Conservation (phyloP, 2,888 invertebrate species). For the Cryptocephalus primarius region DNA sequence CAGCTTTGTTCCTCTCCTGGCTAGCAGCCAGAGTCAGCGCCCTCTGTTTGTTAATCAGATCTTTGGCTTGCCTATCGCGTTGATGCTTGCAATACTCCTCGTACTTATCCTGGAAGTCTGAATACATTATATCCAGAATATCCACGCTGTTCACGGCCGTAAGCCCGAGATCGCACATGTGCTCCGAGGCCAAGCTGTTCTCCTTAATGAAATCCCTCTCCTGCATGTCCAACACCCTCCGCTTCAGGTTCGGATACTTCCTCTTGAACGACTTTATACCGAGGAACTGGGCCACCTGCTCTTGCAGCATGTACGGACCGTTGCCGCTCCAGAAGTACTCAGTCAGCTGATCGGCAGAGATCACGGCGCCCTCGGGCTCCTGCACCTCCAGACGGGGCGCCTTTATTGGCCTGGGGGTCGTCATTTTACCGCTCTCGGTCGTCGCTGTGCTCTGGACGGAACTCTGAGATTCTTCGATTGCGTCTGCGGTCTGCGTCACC, state of each 20-base stretch:
- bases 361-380: constrained; percentile 29
- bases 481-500: constrained; percentile 20
- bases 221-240: constrained; percentile 79
- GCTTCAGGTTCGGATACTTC: constrained; percentile 61
- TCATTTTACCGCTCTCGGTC: constrained; percentile 42
- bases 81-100: constrained; percentile 76
- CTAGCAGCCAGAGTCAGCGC: constrained; percentile 47
- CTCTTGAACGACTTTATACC: constrained; percentile 95
- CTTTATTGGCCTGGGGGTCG: constrained; percentile 12
- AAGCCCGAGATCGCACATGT: constrained; percentile 85
- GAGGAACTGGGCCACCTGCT: constrained; percentile 89
- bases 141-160: constrained; percentile 88
- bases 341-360: constrained; percentile 76
- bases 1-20: constrained; percentile 45
- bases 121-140: constrained; percentile 89
- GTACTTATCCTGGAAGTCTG: constrained; percentile 91
- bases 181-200: constrained; percentile 69
- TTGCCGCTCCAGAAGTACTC: constrained; percentile 84
- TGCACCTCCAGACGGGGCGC: constrained; percentile 28
- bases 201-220: constrained; percentile 83
- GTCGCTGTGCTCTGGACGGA: constrained; percentile 67
- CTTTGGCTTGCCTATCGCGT: constrained; percentile 57
- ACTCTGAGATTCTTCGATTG: constrained; percentile 65
- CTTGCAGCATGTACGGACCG: constrained; percentile 89
- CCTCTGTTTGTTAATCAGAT: constrained; percentile 56